phyloP scores from a whole-genome alignment of 2,113 vertebrate species.

The Pomatostomus ruficeps region DNA sequence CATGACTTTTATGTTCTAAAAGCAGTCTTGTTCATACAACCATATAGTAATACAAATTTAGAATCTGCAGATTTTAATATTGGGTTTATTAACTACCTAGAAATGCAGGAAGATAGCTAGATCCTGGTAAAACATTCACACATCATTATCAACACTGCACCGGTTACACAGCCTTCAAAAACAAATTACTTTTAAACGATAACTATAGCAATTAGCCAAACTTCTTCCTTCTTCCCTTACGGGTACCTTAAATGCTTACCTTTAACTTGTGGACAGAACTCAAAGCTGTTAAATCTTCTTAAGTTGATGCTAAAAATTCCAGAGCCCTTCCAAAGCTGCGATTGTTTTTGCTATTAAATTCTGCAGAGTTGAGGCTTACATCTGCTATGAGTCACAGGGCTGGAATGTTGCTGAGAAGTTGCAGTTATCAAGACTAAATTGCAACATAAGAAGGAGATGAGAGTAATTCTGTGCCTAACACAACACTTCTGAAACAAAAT shows the following conservation, averaged over 20 bases:
- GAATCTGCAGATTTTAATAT: not conserved
- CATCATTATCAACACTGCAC: not conserved
- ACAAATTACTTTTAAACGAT: not conserved
- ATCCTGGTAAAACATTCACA: not conserved
- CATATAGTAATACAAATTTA: not conserved
- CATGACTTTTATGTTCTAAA: not conserved
- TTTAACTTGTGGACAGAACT: conserved; percentile 37
- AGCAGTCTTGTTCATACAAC: not conserved
- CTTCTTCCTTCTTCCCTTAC: not conserved
- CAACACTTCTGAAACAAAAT: not conserved
- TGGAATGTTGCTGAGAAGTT: conserved; percentile 63
- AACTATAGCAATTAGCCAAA: not conserved
- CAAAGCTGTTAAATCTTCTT: conserved; percentile 24
- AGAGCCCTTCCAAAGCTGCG: conserved; percentile 15
- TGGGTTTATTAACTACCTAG: not conserved
- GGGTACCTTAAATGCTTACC: conserved; percentile 47
- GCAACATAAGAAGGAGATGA: not conserved
- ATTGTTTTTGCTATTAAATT: conserved; percentile 54
- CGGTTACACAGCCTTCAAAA: not conserved
- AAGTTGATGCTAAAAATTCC: conserved; percentile 30
- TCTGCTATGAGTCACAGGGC: conserved; percentile 59
- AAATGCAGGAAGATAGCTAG: not conserved
- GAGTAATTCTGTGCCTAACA: not conserved
- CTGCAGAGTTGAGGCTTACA: conserved; percentile 19
- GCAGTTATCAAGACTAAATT: conserved; percentile 26